These are phyloP conservation scores for Tenodera sinensis DNA, from an alignment of 2,888 invertebrate species.

Conservation along the genomic window DNA sequence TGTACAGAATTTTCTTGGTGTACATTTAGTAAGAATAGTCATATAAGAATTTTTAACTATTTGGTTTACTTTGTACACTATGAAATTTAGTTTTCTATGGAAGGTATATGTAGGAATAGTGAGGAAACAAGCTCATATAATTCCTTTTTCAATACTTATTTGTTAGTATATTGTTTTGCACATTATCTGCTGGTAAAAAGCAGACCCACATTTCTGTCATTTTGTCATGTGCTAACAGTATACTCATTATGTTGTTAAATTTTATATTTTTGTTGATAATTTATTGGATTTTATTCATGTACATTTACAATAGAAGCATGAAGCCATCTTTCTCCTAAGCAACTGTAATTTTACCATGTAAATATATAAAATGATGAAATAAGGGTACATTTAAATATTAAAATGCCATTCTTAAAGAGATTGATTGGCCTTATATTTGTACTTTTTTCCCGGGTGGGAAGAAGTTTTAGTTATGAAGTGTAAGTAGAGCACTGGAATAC, in stretches of 20 bases:
- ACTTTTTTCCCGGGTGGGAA: neutral
- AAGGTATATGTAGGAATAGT: neutral
- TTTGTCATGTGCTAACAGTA: neutral
- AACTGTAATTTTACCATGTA: neutral
- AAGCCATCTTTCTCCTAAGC: neutral
- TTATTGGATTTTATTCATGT: neutral
- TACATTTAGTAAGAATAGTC: too few species aligned
- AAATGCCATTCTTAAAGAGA: neutral
- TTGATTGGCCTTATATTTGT: neutral
- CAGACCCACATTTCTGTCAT: neutral
- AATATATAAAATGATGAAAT: neutral
- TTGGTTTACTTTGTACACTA: neutral
- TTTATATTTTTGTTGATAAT: neutral
- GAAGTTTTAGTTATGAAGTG: too few species aligned
- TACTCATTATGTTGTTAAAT: neutral
- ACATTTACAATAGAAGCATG: neutral
- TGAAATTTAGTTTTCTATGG: neutral
- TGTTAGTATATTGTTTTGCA: neutral
- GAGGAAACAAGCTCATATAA: neutral
- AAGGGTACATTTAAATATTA: neutral
- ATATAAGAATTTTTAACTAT: too few species aligned
- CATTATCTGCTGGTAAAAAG: neutral
- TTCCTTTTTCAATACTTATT: neutral
- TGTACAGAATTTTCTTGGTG: too few species aligned
- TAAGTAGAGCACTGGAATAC: too few species aligned